Evolutionary conservation across 2,888 invertebrate species (phyloP).

Genomic region (Cantharis rufa): DNA sequence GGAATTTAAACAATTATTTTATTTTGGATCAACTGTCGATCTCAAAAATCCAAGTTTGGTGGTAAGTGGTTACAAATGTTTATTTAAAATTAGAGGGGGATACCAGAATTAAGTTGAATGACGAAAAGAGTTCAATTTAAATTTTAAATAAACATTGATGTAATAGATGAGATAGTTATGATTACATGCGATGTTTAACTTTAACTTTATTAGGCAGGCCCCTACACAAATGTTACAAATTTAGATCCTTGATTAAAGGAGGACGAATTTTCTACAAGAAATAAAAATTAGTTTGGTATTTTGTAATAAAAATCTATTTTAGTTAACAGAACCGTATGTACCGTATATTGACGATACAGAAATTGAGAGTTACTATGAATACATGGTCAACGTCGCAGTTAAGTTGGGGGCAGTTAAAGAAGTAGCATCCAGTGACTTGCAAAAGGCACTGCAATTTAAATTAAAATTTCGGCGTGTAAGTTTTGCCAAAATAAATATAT

Average conservation of each 20-base stretch:
- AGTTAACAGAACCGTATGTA: slow-evolving; percentile 4
- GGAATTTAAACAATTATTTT: slow-evolving; percentile 19
- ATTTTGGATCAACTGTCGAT: slow-evolving; percentile 13
- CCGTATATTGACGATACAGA: background rate
- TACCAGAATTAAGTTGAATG: background rate
- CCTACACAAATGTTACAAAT: background rate
- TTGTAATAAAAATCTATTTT: background rate
- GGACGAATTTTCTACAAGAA: background rate
- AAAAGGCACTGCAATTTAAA: background rate
- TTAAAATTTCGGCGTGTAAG: background rate
- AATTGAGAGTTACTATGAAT: slow-evolving; percentile 11
- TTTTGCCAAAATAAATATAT: background rate
- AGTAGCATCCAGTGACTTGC: background rate
- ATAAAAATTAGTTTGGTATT: background rate
- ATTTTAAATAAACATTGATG: background rate
- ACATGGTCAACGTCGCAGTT: background rate
- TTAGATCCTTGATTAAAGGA: background rate
- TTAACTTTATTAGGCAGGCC: background rate
- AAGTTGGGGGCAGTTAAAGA: slow-evolving; percentile 3
- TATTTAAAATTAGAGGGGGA: background rate
- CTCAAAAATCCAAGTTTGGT: slow-evolving; percentile 7
- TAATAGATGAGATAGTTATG: background rate
- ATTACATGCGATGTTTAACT: background rate
- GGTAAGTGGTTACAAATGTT: slow-evolving; percentile 5
- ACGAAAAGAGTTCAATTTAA: background rate